Conservation (phyloP, 2,113 vertebrate genomes). For the Fregetta grallaria region DNA sequence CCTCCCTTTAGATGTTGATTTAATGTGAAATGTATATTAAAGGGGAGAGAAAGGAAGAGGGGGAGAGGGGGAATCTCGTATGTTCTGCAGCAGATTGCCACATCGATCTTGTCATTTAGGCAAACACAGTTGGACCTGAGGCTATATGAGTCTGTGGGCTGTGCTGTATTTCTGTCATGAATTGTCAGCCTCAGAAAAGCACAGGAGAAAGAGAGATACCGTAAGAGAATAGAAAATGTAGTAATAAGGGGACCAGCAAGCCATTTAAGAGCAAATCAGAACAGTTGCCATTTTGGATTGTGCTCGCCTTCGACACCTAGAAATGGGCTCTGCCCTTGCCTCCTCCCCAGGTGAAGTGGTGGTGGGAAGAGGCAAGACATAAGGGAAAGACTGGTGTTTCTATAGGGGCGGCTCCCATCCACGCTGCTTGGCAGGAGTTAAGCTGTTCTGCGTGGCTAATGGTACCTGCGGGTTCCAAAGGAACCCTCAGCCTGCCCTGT, state of each 20-base stretch:
- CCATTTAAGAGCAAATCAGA: not conserved
- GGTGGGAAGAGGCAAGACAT: not conserved
- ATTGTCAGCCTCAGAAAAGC: not conserved
- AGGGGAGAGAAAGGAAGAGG: not conserved
- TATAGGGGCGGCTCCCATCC: not conserved
- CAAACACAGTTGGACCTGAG: not conserved
- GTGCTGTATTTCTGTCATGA: slow-evolving; percentile 12
- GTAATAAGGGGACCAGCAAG: not conserved
- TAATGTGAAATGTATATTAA: slow-evolving; percentile 16
- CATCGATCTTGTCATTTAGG: slow-evolving; percentile 12
- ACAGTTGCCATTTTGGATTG: not conserved
- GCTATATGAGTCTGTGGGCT: not conserved
- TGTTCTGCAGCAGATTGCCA: slow-evolving; percentile 28
- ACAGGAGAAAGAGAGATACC: not conserved
- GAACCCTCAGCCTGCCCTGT: not conserved
- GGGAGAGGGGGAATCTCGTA: not conserved
- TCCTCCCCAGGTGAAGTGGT: fast-evolving
- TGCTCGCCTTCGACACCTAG: not conserved
- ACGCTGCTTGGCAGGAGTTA: not conserved
- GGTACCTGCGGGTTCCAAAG: not conserved
- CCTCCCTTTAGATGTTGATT: slow-evolving; percentile 33
- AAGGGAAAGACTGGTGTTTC: not conserved
- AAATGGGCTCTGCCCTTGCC: not conserved
- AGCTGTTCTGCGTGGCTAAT: not conserved
- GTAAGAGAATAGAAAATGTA: not conserved